These are phyloP conservation scores for Trematomus loennbergii DNA, from an alignment of 2,113 vertebrate genomes.

Conservation along the genomic window DNA sequence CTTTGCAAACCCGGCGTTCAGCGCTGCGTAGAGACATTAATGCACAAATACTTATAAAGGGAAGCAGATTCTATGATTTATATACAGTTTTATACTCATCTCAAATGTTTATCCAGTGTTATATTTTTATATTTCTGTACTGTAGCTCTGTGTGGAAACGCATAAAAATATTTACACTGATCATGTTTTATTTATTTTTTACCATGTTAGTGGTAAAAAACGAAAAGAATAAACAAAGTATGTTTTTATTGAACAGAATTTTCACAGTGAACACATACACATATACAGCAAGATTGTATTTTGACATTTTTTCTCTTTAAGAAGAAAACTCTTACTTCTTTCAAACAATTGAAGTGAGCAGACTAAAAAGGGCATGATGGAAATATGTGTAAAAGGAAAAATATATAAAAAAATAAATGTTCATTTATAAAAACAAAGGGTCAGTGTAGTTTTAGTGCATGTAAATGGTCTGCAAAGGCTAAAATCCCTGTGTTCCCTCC, in stretches of 20 bases:
- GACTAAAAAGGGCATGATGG: background rate
- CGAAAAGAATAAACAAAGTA: no score
- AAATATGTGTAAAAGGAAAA: background rate
- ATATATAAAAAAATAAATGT: background rate
- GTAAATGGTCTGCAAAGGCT: no score
- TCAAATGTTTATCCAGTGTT: constrained; percentile 10
- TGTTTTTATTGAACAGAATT: background rate
- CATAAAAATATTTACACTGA: constrained; percentile 52
- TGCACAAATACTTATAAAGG: constrained; percentile 16
- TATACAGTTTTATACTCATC: constrained; percentile 11
- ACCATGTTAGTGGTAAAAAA: background rate
- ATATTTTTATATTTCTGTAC: constrained; percentile 48
- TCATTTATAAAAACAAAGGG: no score
- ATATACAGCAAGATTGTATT: background rate
- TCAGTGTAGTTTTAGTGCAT: no score
- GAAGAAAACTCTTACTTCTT: background rate
- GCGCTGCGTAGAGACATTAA: constrained; percentile 42
- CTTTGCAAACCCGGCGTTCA: constrained; percentile 79
- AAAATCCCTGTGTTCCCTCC: no score
- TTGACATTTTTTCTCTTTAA: no score
- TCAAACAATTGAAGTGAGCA: background rate
- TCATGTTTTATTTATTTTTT: background rate
- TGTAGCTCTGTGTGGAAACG: constrained; percentile 8
- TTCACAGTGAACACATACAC: background rate
- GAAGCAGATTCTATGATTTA: constrained; percentile 2